phyloP scores from a whole-genome alignment of 2,888 invertebrate genomes.

The Heliconius hortense region DNA sequence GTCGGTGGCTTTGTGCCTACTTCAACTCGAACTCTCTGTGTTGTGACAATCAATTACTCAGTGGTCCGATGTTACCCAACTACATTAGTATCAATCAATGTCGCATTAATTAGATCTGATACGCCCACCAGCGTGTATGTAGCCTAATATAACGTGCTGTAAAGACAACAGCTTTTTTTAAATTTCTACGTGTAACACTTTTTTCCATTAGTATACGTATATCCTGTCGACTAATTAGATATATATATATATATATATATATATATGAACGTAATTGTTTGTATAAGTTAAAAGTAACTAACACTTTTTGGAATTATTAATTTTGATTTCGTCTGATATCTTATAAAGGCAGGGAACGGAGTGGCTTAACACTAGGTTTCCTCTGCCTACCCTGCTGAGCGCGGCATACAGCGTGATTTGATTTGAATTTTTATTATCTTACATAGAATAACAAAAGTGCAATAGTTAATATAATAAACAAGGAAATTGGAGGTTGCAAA shows the following conservation, averaged over 20 bases:
- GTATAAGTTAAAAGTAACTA: too few relatives aligned
- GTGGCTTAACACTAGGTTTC: too few relatives aligned
- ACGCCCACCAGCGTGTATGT: constrained; percentile 59
- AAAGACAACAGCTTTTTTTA: constrained; percentile 13
- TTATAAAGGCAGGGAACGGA: too few relatives aligned
- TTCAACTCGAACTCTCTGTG: constrained; percentile 49
- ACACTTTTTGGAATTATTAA: too few relatives aligned
- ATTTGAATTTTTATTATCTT: too few relatives aligned
- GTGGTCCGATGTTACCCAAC: constrained; percentile 60
- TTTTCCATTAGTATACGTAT: constrained; percentile 7
- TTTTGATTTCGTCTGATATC: too few relatives aligned
- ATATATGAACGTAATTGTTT: background rate
- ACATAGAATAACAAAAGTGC: background rate
- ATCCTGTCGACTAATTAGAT: constrained; percentile 8
- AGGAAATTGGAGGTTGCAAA: too few relatives aligned
- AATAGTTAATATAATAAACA: background rate
- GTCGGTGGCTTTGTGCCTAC: constrained; percentile 40
- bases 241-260: background rate
- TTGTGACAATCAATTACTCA: constrained; percentile 79
- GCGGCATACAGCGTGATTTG: too few relatives aligned
- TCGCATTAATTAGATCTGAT: constrained; percentile 80
- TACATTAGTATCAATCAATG: constrained; percentile 80
- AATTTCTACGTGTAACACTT: background rate
- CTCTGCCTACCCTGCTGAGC: too few relatives aligned
- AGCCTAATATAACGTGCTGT: constrained; percentile 29